A percentile compares a stretch with the other conserved stretches of the same genome.
These are phyloP conservation scores for Aleiodes alternator DNA, from an alignment of 2,888 invertebrate species.

Conservation along the genomic window DNA sequence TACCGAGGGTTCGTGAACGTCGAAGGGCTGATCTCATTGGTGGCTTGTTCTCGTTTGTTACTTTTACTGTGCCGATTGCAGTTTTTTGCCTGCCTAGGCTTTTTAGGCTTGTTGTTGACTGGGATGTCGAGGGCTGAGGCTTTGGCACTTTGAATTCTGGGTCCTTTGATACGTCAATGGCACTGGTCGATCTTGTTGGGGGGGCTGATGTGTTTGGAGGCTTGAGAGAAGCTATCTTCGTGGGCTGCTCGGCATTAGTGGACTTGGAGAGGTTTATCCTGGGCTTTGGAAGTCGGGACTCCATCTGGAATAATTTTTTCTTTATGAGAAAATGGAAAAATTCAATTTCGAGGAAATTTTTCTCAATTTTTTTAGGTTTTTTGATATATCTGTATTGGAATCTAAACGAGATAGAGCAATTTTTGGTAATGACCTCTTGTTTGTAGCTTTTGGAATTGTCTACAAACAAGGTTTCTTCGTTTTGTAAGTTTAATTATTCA, in stretches of 20 bases:
- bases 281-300: constrained; percentile 76
- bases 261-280: constrained; percentile 45
- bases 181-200: constrained; percentile 1
- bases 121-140: background rate
- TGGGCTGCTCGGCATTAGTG: background rate
- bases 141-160: constrained; percentile 17
- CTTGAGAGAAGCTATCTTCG: constrained; percentile 32
- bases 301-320: constrained; percentile 71
- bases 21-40: constrained; percentile 50
- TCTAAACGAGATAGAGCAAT: too few relatives aligned
- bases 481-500: too few relatives aligned
- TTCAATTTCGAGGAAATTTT: too few relatives aligned
- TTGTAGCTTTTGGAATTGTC: too few relatives aligned
- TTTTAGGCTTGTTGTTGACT: background rate
- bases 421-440: too few relatives aligned
- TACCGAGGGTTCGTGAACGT: constrained; percentile 60
- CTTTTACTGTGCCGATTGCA: background rate
- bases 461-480: too few relatives aligned
- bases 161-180: constrained; percentile 43
- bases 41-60: constrained; percentile 61
- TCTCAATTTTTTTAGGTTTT: too few relatives aligned
- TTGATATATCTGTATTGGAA: too few relatives aligned
- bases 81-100: constrained; percentile 14
- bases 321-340: background rate
- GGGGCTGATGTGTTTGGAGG: constrained; percentile 41